These are phyloP conservation scores for Emydoidea blandingii DNA, from an alignment of 2,797 vertebrate species.

Conservation along the genomic window DNA sequence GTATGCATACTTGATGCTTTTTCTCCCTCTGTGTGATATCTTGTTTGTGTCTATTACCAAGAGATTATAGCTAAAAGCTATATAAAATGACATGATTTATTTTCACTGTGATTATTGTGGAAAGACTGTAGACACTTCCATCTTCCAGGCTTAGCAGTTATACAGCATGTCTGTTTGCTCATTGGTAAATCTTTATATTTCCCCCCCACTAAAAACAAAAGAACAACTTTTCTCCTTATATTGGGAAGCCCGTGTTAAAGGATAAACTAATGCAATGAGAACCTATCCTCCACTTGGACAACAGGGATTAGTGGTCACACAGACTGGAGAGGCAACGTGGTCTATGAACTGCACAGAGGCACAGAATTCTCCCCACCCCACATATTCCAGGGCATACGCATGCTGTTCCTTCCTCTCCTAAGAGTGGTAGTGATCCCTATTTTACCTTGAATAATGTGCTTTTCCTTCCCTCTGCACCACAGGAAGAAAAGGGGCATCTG, in stretches of 20 bases:
- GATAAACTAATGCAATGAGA: conserved; percentile 39
- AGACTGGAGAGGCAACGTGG: background rate
- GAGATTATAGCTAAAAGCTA: background rate
- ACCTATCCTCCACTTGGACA: background rate
- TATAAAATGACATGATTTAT: conserved; percentile 26
- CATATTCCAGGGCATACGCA: background rate
- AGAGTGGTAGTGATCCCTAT: fast-evolving
- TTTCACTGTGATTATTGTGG: conserved; percentile 33
- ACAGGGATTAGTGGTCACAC: background rate
- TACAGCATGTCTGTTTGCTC: conserved; percentile 30
- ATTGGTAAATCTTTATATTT: background rate
- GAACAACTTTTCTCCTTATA: conserved; percentile 35
- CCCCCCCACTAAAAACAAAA: background rate
- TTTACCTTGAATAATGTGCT: too few relatives aligned
- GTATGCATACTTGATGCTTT: background rate
- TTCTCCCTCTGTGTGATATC: background rate
- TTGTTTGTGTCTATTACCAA: conserved; percentile 3
- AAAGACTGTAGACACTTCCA: conserved; percentile 7
- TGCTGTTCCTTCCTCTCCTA: background rate
- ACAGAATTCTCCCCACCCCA: background rate
- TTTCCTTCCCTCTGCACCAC: background rate
- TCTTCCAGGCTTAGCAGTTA: conserved; percentile 49
- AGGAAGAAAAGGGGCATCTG: background rate
- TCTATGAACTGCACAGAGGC: background rate
- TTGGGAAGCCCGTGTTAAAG: background rate